phyloP scores from a whole-genome alignment of 2,888 invertebrate species.

The Mimachlamys varia region DNA sequence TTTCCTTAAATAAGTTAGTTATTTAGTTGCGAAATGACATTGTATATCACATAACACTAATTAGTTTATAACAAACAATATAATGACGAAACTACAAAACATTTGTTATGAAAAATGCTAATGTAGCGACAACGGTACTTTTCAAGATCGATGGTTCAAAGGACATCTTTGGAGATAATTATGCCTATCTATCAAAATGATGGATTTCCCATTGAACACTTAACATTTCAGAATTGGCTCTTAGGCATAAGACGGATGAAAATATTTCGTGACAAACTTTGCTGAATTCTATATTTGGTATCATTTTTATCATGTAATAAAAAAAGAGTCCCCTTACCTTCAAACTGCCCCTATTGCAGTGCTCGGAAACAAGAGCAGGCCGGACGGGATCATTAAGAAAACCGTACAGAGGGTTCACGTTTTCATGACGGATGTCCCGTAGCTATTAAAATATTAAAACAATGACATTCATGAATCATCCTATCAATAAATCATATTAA shows the following conservation, averaged over 20 bases:
- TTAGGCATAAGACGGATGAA: not conserved
- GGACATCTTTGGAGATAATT: not conserved
- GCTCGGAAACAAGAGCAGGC: constrained; percentile 88
- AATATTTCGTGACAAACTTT: not conserved
- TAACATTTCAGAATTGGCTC: not conserved
- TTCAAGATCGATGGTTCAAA: not conserved
- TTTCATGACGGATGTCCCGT: constrained; percentile 94
- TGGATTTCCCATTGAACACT: not conserved
- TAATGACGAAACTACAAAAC: too few relatives aligned
- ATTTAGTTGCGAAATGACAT: too few relatives aligned
- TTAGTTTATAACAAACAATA: too few relatives aligned
- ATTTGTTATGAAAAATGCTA: too few relatives aligned
- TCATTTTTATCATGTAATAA: not conserved
- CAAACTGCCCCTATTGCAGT: constrained; percentile 92
- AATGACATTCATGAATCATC: not conserved
- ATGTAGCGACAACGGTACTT: too few relatives aligned
- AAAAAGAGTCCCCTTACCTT: constrained; percentile 66
- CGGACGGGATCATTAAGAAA: constrained; percentile 89
- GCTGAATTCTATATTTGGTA: not conserved
- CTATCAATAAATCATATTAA: not conserved
- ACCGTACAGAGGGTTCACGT: constrained; percentile 94
- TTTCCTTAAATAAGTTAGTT: too few relatives aligned
- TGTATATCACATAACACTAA: too few relatives aligned
- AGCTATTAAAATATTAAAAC: constrained; percentile 82
- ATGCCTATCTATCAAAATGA: not conserved